These are phyloP conservation scores for Gopherus evgoodei DNA, from an alignment of 2,113 vertebrate genomes.

Conservation along the genomic window DNA sequence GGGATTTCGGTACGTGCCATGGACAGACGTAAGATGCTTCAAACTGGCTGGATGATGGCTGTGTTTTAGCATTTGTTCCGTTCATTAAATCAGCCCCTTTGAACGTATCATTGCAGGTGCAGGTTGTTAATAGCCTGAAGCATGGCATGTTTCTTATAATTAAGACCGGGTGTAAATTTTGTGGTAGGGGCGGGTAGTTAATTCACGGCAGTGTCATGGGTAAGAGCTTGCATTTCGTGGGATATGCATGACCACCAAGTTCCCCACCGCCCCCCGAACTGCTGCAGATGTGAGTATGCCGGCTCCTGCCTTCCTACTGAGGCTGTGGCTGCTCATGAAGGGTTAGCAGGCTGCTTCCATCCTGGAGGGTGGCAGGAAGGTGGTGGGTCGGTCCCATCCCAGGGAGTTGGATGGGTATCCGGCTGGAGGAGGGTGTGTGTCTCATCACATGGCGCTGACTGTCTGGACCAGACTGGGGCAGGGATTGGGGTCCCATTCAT, in stretches of 20 bases:
- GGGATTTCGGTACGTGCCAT: constrained; percentile 14
- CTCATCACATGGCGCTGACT: neutral
- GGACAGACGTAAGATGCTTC: constrained; percentile 6
- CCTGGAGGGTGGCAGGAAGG: neutral
- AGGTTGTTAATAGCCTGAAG: neutral
- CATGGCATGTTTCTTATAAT: neutral
- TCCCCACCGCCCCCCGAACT: no score
- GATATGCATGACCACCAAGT: neutral
- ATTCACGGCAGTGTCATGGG: neutral
- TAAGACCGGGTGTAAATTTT: neutral
- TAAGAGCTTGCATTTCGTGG: neutral
- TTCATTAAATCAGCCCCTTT: constrained; percentile 11
- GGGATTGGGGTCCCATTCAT: no score
- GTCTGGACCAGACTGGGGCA: no score
- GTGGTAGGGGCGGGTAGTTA: neutral
- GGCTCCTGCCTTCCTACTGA: neutral
- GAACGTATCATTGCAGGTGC: neutral
- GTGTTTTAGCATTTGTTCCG: constrained; percentile 12
- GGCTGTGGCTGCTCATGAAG: neutral
- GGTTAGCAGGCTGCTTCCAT: neutral
- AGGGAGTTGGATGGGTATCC: neutral
- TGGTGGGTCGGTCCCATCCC: neutral
- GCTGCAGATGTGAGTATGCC: neutral
- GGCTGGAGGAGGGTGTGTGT: neutral
- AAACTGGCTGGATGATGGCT: neutral